phyloP scores from a whole-genome alignment of 2,888 invertebrate genomes.

The Diloba caeruleocephala region DNA sequence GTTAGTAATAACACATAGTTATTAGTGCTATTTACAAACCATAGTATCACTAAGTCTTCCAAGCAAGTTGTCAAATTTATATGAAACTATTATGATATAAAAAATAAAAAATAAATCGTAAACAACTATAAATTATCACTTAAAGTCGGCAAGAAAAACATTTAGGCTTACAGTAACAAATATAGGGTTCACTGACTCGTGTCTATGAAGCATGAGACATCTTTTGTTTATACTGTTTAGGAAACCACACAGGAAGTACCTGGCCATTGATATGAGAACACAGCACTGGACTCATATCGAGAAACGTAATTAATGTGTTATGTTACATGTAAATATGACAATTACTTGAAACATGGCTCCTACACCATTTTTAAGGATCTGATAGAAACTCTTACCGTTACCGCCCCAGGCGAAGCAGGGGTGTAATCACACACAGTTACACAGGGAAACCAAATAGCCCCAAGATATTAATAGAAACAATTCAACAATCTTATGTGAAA shows the following conservation, averaged over 20 bases:
- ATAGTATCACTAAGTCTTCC: slow-evolving; percentile 23
- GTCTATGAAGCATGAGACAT: slow-evolving; percentile 33
- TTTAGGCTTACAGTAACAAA: slow-evolving; percentile 17
- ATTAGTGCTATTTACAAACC: slow-evolving; percentile 35
- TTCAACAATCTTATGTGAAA: slow-evolving; percentile 83
- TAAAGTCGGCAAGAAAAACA: slow-evolving; percentile 11
- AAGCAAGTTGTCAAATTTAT: neutral
- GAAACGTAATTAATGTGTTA: slow-evolving; percentile 38
- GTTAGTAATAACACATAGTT: too few relatives aligned
- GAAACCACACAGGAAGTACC: slow-evolving; percentile 48
- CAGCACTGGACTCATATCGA: slow-evolving; percentile 28
- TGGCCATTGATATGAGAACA: slow-evolving; percentile 48
- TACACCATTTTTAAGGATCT: slow-evolving; percentile 29
- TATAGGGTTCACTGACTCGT: slow-evolving; percentile 37
- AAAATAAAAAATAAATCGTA: slow-evolving; percentile 31
- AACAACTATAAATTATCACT: slow-evolving; percentile 32
- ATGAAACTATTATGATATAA: slow-evolving; percentile 1
- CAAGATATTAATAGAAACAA: slow-evolving; percentile 82
- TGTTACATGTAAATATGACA: slow-evolving; percentile 58
- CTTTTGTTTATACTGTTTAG: slow-evolving; percentile 66
- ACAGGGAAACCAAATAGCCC: slow-evolving; percentile 68
- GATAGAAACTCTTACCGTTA: slow-evolving; percentile 49
- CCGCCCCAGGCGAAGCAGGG: slow-evolving; percentile 39
- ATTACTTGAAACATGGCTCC: slow-evolving; percentile 54
- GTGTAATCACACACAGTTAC: slow-evolving; percentile 54